Evolutionary conservation across 2,888 invertebrate genomes (phyloP), one percentile per base, ranked within the genome.

Genomic region (Hypselothyrea guttata): DNA sequence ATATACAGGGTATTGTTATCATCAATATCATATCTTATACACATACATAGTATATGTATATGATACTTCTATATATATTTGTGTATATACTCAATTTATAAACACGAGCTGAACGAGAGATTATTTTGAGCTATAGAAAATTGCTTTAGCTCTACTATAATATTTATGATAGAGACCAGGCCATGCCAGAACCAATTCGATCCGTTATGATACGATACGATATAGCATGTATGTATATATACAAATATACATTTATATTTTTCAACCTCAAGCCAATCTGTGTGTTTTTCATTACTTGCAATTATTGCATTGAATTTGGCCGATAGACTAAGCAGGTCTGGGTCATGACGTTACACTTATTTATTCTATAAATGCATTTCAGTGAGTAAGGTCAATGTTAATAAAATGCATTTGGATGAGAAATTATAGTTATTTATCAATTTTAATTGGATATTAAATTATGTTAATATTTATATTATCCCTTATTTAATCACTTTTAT

Each of bases 361-460:
- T 63, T 79, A 49, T n/a, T n/a, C n/a, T n/a, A n/a, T n/a, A n/a
- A n/a, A n/a, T 69, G 46, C 47, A 35, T 22, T 33, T 44, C 22
- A 22, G 22, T n/a, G n/a, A 22, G 30, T 51, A 70, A 68, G 71
- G 65, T 70, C 71, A 70, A 68, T 58, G 65, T 54, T 49, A 64
- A 34, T 38, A n/a, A 4, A n/a, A 31, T 35, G 33, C 42, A 27
- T 49, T 30, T 18, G n/a, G 31, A 11, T 22, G 22, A 4, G 22
- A 22, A 22, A 22, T 4, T 22, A 22, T 22, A 22, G 3, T 4
- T 22, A 22, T n/a, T n/a, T n/a, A n/a, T n/a, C n/a, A n/a, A n/a
- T n/a, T n/a, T n/a, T n/a, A n/a, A n/a, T n/a, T n/a, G n/a, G n/a
- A n/a, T n/a, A n/a, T n/a, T n/a, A n/a, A n/a, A n/a, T n/a, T n/a